A percentile compares a stretch with the other conserved stretches of the same genome.
Evolutionary conservation across 2,113 vertebrate genomes (phyloP).

Genomic region (Corythoichthys intestinalis): DNA sequence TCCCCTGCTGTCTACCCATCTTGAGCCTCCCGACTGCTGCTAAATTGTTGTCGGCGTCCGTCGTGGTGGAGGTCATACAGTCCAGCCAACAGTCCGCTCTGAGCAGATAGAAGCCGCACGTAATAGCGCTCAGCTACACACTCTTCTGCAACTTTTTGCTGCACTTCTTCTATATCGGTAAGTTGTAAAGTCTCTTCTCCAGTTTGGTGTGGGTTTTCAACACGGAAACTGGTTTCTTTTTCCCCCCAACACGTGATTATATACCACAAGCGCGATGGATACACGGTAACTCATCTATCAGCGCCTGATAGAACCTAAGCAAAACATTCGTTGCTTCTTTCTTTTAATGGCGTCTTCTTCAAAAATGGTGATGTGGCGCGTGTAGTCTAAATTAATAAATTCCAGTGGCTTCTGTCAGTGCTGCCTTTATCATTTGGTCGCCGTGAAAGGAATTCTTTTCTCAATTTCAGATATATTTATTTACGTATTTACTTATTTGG

Average conservation of each 20-base stretch:
- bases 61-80: slow-evolving; percentile 13
- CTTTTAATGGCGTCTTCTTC: background rate
- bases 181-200: slow-evolving; percentile 10
- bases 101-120: background rate
- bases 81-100: slow-evolving; percentile 6
- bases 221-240: background rate
- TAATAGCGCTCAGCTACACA: background rate
- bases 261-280: background rate
- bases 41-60: slow-evolving; percentile 13
- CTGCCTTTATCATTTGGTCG: background rate
- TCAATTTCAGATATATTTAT: no score
- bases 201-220: background rate
- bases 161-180: slow-evolving; percentile 1
- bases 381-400: background rate
- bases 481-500: no score
- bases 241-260: no score
- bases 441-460: no score
- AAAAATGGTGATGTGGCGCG: background rate
- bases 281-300: background rate
- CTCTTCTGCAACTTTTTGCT: background rate
- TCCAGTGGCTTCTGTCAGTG: background rate
- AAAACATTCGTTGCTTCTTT: background rate
- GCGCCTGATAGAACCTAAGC: background rate
- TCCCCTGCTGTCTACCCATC: background rate
- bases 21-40: background rate